phyloP scores from a whole-genome alignment of 35 echinoderm and acorn worm species.

The Lytechinus pictus region DNA sequence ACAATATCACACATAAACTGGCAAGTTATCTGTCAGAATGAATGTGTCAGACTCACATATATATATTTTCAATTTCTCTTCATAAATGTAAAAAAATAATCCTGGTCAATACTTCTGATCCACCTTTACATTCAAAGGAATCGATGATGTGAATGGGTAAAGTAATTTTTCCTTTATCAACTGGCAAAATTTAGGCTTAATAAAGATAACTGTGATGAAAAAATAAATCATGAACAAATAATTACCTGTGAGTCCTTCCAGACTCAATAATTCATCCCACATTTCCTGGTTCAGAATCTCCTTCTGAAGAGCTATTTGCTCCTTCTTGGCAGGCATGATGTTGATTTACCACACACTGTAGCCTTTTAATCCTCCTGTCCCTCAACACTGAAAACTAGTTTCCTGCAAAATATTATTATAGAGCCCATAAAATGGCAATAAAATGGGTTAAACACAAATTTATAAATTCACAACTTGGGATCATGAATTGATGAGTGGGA shows the following conservation, averaged over 20 bases:
- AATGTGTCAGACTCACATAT: too few relatives aligned
- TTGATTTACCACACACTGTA: neutral
- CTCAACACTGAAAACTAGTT: neutral
- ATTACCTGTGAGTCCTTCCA: constrained; percentile 85
- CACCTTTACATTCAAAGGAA: too few relatives aligned
- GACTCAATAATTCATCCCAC: constrained; percentile 90
- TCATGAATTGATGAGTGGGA: too few relatives aligned
- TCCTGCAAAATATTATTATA: neutral
- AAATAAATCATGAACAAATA: neutral
- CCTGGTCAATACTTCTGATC: too few relatives aligned
- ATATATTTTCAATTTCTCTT: too few relatives aligned
- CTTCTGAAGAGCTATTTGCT: constrained; percentile 83
- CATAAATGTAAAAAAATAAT: too few relatives aligned
- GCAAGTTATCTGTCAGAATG: too few relatives aligned
- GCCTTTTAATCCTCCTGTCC: neutral
- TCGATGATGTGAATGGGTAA: too few relatives aligned
- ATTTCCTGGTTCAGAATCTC: constrained; percentile 90
- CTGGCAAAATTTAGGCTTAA: neutral
- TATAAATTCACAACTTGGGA: too few relatives aligned
- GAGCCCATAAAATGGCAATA: too few relatives aligned
- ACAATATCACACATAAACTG: neutral
- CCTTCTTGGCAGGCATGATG: constrained; percentile 95
- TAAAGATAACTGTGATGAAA: neutral
- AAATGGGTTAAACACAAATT: too few relatives aligned
- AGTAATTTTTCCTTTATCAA: neutral